Evolutionary conservation across 2,113 vertebrate species (phyloP).

Genomic region (Onychorhynchus coronatus): DNA sequence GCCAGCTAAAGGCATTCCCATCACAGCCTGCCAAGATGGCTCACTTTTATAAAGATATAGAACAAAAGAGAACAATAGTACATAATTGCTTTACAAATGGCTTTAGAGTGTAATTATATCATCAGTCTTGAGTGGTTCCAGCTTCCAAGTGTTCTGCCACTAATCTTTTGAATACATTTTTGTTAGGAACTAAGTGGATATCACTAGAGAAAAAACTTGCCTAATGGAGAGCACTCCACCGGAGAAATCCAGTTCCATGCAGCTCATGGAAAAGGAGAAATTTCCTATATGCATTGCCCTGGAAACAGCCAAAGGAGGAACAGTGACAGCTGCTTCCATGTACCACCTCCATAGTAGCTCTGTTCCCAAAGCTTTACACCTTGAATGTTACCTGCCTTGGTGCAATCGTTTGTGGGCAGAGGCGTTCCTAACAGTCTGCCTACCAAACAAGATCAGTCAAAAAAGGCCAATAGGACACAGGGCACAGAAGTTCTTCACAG

Average conservation of each 20-base stretch:
- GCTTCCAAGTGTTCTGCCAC: conserved; percentile 8
- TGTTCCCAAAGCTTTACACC: not conserved
- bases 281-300: not conserved
- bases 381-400: not conserved
- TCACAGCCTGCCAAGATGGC: not conserved
- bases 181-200: not conserved
- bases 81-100: conserved; percentile 21
- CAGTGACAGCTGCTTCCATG: not conserved
- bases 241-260: not conserved
- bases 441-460: not conserved
- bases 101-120: conserved; percentile 23
- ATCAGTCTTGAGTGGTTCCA: conserved; percentile 21
- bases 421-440: not conserved
- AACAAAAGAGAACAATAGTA: conserved; percentile 31
- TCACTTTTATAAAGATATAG: not conserved
- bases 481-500: not conserved
- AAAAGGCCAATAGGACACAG: not conserved
- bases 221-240: not conserved
- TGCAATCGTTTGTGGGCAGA: not conserved
- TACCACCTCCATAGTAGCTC: not conserved
- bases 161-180: conserved; percentile 27
- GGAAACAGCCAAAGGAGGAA: not conserved
- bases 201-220: not conserved
- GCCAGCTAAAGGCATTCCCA: not conserved
- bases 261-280: not conserved